phyloP scores from a whole-genome alignment of 2,888 invertebrate genomes.

The Deroplatys truncata region DNA sequence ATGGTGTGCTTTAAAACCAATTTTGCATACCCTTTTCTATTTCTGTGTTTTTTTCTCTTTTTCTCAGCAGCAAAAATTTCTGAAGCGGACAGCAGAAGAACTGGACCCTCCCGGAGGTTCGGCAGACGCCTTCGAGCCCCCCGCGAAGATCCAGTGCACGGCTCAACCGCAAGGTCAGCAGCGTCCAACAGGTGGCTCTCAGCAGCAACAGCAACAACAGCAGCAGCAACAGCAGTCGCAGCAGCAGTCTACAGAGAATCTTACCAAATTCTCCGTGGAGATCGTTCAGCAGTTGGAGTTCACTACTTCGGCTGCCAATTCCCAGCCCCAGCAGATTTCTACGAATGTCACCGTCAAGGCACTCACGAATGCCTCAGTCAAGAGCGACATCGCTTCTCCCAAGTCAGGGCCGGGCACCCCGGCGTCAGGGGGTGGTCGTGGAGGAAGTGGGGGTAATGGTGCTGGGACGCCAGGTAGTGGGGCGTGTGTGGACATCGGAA shows the following conservation, averaged over 20 bases:
- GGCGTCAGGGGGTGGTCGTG: constrained; percentile 37
- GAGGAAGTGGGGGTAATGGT: constrained; percentile 38
- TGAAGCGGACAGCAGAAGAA: constrained; percentile 68
- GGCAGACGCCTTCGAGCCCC: constrained; percentile 63
- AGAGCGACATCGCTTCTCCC: constrained; percentile 50
- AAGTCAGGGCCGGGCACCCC: constrained; percentile 50
- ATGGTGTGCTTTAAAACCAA: no score
- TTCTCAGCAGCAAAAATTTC: constrained; percentile 77
- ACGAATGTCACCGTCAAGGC: constrained; percentile 90
- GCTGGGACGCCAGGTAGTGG: constrained; percentile 39
- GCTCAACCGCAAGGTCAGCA: constrained; percentile 43
- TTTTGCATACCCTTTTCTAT: neutral
- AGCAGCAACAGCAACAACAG: constrained; percentile 39
- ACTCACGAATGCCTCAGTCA: constrained; percentile 63
- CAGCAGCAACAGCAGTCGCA: constrained; percentile 38
- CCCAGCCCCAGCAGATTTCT: constrained; percentile 84
- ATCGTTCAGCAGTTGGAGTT: constrained; percentile 90
- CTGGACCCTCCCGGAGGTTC: constrained; percentile 47
- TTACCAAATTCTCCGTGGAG: constrained; percentile 83
- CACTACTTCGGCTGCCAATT: constrained; percentile 80
- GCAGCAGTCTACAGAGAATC: constrained; percentile 42
- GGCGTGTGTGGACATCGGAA: constrained; percentile 52
- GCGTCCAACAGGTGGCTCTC: constrained; percentile 55
- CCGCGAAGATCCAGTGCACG: constrained; percentile 66
- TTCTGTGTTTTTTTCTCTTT: neutral